Evolutionary conservation across 2,797 vertebrate genomes (phyloP).

Genomic region (Bryconaethiops microstoma): DNA sequence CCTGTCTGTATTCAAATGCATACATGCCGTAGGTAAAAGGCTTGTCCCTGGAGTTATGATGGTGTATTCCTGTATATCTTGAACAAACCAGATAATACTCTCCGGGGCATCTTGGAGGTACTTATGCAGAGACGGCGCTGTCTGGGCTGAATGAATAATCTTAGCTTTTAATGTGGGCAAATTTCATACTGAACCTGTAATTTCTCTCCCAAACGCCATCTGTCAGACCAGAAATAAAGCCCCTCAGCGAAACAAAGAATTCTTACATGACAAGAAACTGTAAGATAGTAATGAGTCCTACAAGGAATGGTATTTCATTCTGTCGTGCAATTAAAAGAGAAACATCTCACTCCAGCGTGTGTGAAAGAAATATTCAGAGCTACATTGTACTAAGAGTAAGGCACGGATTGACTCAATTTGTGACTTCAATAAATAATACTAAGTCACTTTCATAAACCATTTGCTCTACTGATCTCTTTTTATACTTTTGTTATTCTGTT

Average conservation of each 20-base stretch:
- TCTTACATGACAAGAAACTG: constrained; percentile 41
- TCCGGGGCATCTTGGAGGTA: constrained; percentile 29
- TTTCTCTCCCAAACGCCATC: constrained; percentile 45
- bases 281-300: constrained; percentile 47
- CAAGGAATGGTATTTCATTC: constrained; percentile 33
- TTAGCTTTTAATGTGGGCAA: constrained; percentile 38
- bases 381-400: neutral
- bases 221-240: constrained; percentile 46
- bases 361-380: neutral
- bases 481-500: too few species aligned
- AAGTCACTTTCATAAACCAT: too few species aligned
- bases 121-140: constrained; percentile 16
- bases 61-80: constrained; percentile 20
- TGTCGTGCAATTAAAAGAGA: constrained; percentile 22
- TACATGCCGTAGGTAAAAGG: constrained; percentile 32
- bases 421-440: too few species aligned
- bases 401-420: neutral
- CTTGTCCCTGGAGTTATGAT: constrained; percentile 12
- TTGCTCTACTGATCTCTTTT: too few species aligned
- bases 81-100: constrained; percentile 30
- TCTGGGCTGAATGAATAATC: constrained; percentile 22
- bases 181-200: constrained; percentile 52
- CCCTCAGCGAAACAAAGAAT: constrained; percentile 36
- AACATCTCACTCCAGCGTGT: constrained; percentile 7
- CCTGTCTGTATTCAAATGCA: constrained; percentile 31